phyloP scores from a whole-genome alignment of 2,888 invertebrate genomes.

The Dynastes maya region DNA sequence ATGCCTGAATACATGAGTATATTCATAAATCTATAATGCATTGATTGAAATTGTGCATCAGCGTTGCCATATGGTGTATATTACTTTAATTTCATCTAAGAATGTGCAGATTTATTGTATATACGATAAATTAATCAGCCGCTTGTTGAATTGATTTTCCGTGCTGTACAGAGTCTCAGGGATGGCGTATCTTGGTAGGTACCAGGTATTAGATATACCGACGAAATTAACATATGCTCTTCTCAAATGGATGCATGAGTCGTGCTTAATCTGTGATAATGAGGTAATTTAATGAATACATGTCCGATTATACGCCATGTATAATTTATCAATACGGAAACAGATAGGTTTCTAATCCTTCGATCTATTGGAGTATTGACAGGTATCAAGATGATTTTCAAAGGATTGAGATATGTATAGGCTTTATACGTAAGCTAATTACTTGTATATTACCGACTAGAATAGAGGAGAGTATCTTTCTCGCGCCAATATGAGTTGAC shows the following conservation, averaged over 20 bases:
- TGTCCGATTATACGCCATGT: slow-evolving; percentile 8
- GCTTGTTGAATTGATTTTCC: slow-evolving; percentile 19
- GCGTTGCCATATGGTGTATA: slow-evolving; percentile 29
- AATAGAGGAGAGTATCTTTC: neutral
- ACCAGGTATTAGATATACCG: neutral
- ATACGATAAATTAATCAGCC: slow-evolving; percentile 15
- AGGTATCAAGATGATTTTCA: neutral
- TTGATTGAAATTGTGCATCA: slow-evolving; percentile 7
- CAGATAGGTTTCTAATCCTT: slow-evolving; percentile 22
- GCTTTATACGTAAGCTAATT: slow-evolving; percentile 5
- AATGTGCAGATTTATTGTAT: slow-evolving; percentile 18
- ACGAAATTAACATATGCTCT: neutral
- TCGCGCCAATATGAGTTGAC: too few relatives aligned
- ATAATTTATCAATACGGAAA: slow-evolving; percentile 35
- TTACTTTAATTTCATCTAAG: slow-evolving; percentile 1
- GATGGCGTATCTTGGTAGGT: neutral
- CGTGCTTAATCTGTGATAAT: slow-evolving; percentile 33
- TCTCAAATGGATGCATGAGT: slow-evolving; percentile 5
- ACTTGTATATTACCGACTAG: slow-evolving; percentile 11
- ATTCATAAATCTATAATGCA: slow-evolving; percentile 5
- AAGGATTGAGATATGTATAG: neutral
- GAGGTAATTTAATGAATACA: slow-evolving; percentile 37
- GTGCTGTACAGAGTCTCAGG: neutral
- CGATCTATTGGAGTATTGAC: neutral
- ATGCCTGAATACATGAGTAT: too few relatives aligned